These are phyloP conservation scores for Pristionchus maxplancki DNA, from an alignment of 2,888 invertebrate species.

Conservation along the genomic window DNA sequence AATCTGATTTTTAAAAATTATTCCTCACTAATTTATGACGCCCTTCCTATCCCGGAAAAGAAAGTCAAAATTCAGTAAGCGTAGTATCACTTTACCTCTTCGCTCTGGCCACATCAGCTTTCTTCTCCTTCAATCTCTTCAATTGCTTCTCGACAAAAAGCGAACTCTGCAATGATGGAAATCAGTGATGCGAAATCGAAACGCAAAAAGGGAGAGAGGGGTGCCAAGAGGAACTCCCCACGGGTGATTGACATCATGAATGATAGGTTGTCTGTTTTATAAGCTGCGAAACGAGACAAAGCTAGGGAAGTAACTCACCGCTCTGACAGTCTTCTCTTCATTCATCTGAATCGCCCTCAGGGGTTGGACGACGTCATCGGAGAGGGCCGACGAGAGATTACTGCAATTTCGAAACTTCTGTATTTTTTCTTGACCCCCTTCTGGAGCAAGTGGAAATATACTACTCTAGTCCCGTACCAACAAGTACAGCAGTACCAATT, in stretches of 20 bases:
- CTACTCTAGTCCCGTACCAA: background rate
- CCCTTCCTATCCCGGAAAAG: too few relatives aligned
- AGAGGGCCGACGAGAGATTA: conserved; percentile 67
- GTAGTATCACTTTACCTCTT: conserved; percentile 53
- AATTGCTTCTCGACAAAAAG: conserved; percentile 49
- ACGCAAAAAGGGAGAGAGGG: background rate
- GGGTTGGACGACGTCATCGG: conserved; percentile 69
- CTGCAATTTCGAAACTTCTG: conserved; percentile 53
- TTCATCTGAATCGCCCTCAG: conserved; percentile 63
- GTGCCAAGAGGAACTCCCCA: background rate
- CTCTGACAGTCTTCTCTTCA: conserved; percentile 65
- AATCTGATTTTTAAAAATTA: conserved; percentile 40
- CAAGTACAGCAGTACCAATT: background rate
- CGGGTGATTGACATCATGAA: background rate
- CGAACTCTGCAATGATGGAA: conserved; percentile 34
- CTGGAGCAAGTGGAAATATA: too few relatives aligned
- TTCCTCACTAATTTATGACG: too few relatives aligned
- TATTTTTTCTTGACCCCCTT: background rate
- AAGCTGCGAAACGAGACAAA: background rate
- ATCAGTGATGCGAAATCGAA: conserved; percentile 3
- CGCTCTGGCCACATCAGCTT: conserved; percentile 62
- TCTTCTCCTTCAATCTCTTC: conserved; percentile 63
- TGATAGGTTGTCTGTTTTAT: background rate
- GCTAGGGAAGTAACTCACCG: conserved; percentile 51
- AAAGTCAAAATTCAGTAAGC: too few relatives aligned